Evolutionary conservation across 92 coral and sea anemone genomes (phyloP), one percentile per base, ranked within the genome.

Genomic region (Phymanthus crucifer): DNA sequence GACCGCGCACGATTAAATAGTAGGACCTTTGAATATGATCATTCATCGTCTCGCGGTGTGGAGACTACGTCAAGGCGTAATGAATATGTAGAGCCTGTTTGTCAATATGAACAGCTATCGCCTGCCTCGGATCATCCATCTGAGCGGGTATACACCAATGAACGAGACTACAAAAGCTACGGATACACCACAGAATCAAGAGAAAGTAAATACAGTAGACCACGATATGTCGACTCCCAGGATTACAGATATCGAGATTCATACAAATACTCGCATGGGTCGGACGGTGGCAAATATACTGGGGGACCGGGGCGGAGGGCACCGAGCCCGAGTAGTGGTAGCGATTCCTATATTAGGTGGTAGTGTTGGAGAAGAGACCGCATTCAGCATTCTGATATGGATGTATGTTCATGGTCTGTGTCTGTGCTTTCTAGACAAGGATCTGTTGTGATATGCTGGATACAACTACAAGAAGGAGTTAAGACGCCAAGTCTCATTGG

Each of bases 31-130:
- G 81, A 77, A 40, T 77, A 77, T 34, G 68, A 77, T 38, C 81
- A 77, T 64, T 68, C 83, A 3, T 69, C 79, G 12, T 40, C 80
- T 18, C 79, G 78, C 24, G 88, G 61, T 45, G 45, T 34, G 0
- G 37, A 50, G 33, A 87, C 76, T 32, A 79, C 36, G 33, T 36
- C 72, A 0, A 78, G 85, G 31, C 75, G 71, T 18, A 64, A 71
- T 81, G 73, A 86, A 13, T 91, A 85, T 54, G 68, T 76, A 8
- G 88, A 85, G 67, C 56, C 89, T 36, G 82, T 76, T 23, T 72
- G 85, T 77, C 87, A 87, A 66, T 92, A 92, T 77, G 97, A 92
- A 65, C 97, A 92, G 69, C 74, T 92, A 72, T 90, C 94, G 6
- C 97, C 97, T 17, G 92, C 97, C 12, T 80, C 91, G 36, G 94